Percentiles rank a stretch among this genome's conserved stretches.
Conservation (phyloP, 2,888 invertebrate species). For the Pecten maximus region DNA sequence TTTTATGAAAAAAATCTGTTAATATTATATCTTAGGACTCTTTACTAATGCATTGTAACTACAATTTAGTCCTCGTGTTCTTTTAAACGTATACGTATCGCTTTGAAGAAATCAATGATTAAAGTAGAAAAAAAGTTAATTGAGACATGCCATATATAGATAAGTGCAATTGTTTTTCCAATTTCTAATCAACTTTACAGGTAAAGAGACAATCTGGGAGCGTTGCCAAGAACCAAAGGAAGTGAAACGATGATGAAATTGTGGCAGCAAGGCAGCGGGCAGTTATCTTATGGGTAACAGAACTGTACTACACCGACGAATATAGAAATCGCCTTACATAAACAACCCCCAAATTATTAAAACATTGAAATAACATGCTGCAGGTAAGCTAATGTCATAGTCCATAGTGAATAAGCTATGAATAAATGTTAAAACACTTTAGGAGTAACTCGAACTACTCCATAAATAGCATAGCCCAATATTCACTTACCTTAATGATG, state of each 20-base stretch:
- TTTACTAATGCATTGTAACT: no score
- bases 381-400: background rate
- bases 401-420: background rate
- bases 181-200: background rate
- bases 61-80: no score
- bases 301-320: background rate
- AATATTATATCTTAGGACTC: no score
- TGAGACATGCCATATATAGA: background rate
- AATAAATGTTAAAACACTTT: background rate
- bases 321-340: background rate
- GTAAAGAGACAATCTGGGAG: slow-evolving; percentile 8
- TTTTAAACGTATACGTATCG: background rate
- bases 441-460: background rate
- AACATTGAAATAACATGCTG: background rate
- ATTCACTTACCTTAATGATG: background rate
- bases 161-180: slow-evolving; percentile 1
- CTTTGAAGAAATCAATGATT: background rate
- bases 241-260: background rate
- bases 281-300: background rate
- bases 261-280: background rate
- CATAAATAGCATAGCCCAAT: background rate
- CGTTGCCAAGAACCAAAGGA: background rate
- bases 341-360: background rate
- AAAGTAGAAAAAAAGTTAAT: background rate
- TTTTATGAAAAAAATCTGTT: no score